Evolutionary conservation across 2,888 invertebrate species (phyloP).

Genomic region (Yponomeuta malinellus): DNA sequence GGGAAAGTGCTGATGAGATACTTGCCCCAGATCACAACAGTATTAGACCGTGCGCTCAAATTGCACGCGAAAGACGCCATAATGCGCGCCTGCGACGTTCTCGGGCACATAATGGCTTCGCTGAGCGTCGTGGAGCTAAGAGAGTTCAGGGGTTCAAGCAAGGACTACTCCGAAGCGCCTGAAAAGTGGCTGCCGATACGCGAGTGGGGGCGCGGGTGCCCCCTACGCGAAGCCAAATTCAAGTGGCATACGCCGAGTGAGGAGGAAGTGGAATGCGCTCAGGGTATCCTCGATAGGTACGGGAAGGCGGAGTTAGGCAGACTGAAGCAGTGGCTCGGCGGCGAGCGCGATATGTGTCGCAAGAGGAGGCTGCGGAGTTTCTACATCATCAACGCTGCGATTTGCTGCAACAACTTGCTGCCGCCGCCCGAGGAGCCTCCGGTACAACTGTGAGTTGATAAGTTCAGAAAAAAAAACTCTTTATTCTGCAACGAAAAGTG

Average conservation of each 20-base stretch:
- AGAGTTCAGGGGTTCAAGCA: slow-evolving; percentile 77
- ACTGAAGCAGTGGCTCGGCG: slow-evolving; percentile 74
- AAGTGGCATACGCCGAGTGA: slow-evolving; percentile 86
- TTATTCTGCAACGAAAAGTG: too few species aligned
- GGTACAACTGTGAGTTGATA: slow-evolving; percentile 67
- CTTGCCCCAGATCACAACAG: slow-evolving; percentile 76
- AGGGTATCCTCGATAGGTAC: slow-evolving; percentile 79
- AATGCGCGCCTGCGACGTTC: slow-evolving; percentile 76
- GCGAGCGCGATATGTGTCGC: slow-evolving; percentile 71
- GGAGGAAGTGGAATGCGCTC: slow-evolving; percentile 80
- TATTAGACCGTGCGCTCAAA: slow-evolving; percentile 82
- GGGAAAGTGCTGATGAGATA: slow-evolving; percentile 79
- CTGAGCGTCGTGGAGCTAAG: slow-evolving; percentile 78
- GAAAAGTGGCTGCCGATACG: slow-evolving; percentile 82
- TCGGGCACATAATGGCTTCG: slow-evolving; percentile 76
- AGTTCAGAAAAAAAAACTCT: too few species aligned
- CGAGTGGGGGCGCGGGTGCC: slow-evolving; percentile 87
- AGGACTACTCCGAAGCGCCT: slow-evolving; percentile 78
- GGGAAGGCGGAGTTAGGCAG: slow-evolving; percentile 78
- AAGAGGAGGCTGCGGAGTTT: slow-evolving; percentile 82
- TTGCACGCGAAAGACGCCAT: slow-evolving; percentile 81
- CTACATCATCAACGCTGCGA: slow-evolving; percentile 78
- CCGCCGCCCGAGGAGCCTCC: slow-evolving; percentile 82
- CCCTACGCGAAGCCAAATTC: slow-evolving; percentile 79
- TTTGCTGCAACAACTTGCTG: slow-evolving; percentile 79